These are phyloP conservation scores for Papilio xuthus DNA, from an alignment of 1,140 invertebrate genomes.

Conservation along the genomic window DNA sequence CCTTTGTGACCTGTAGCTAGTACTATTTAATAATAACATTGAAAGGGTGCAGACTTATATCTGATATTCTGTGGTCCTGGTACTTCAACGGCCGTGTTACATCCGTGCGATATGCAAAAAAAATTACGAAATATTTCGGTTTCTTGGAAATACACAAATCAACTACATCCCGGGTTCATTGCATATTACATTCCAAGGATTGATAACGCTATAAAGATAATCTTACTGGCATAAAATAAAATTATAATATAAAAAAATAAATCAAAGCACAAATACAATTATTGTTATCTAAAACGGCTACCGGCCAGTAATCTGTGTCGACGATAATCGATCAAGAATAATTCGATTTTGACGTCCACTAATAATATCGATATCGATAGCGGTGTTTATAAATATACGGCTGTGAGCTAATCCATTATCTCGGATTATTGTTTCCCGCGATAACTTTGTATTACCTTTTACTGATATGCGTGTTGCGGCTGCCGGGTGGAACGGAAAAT, in stretches of 20 bases:
- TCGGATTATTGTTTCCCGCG: slow-evolving; percentile 72
- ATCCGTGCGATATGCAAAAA: background rate
- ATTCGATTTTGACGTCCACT: slow-evolving; percentile 43
- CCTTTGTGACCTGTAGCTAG: too few relatives aligned
- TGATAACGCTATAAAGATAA: slow-evolving; percentile 6
- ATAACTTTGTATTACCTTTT: slow-evolving; percentile 64
- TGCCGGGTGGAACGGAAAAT: slow-evolving; percentile 24
- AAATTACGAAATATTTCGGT: background rate
- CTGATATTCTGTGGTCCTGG: background rate
- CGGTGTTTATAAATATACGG: slow-evolving; percentile 74
- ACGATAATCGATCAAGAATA: slow-evolving; percentile 49
- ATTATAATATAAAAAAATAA: slow-evolving; percentile 28
- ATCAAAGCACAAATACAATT: slow-evolving; percentile 40
- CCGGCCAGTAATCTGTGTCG: slow-evolving; percentile 43
- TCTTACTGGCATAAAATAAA: slow-evolving; percentile 1
- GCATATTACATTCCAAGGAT: slow-evolving; percentile 7
- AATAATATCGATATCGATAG: slow-evolving; percentile 61
- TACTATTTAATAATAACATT: too few relatives aligned
- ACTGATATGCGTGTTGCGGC: slow-evolving; percentile 40
- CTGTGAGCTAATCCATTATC: slow-evolving; percentile 76
- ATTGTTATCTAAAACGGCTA: slow-evolving; percentile 39
- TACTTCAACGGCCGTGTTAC: background rate
- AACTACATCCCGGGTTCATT: slow-evolving; percentile 21
- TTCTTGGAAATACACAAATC: slow-evolving; percentile 11
- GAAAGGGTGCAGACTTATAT: background rate